Conservation (phyloP, 1,140 invertebrate species). For the Tetramorium parvispinum region DNA sequence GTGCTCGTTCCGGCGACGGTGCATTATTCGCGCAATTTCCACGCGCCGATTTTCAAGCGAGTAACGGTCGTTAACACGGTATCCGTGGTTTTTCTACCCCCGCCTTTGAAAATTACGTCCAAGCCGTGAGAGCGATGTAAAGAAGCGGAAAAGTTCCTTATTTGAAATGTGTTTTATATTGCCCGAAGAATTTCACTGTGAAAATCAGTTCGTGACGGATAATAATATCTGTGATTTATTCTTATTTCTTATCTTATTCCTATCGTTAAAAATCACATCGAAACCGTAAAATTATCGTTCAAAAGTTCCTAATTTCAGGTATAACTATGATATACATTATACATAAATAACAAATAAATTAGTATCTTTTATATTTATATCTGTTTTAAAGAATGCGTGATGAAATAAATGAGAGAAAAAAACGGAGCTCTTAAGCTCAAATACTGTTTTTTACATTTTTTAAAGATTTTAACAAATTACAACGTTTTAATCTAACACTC, state of each 20-base stretch:
- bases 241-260: not conserved
- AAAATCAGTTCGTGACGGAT: not conserved
- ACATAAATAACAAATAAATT: not conserved
- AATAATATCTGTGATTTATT: not conserved
- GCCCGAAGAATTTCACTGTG: not conserved
- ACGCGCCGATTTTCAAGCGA: slow-evolving; percentile 80
- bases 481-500: not conserved
- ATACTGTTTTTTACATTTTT: not conserved
- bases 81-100: slow-evolving; percentile 80
- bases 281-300: not conserved
- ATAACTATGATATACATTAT: not conserved
- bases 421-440: not conserved
- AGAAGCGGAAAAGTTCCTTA: slow-evolving; percentile 2
- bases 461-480: not conserved
- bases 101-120: slow-evolving; percentile 79
- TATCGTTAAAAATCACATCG: not conserved
- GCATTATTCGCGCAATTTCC: slow-evolving; percentile 81
- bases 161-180: not conserved
- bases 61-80: slow-evolving; percentile 80
- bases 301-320: not conserved
- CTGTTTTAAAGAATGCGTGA: not conserved
- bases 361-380: not conserved
- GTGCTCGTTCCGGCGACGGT: slow-evolving; percentile 75
- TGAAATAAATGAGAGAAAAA: not conserved
- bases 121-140: slow-evolving; percentile 15